Percentiles rank a stretch among this genome's conserved stretches.
Evolutionary conservation across 2,888 invertebrate genomes (phyloP).

Genomic region (Drosophila parthenogenetica): DNA sequence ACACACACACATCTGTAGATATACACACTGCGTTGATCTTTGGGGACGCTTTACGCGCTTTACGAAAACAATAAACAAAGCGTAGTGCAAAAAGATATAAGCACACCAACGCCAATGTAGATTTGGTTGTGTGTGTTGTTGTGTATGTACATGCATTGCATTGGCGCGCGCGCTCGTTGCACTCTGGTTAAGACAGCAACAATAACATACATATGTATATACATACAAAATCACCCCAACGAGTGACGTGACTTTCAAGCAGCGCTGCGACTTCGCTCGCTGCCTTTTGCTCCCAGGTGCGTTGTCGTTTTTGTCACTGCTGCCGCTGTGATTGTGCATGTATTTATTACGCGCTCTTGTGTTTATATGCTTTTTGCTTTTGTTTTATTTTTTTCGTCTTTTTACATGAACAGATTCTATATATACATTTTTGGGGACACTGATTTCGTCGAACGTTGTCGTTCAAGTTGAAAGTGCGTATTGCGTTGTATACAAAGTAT

Average conservation of each 20-base stretch:
- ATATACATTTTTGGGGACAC: constrained; percentile 65
- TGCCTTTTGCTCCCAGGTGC: constrained; percentile 57
- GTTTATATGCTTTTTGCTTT: constrained; percentile 18
- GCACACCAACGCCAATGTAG: constrained; percentile 29
- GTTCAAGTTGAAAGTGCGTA: constrained; percentile 61
- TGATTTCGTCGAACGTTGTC: constrained; percentile 48
- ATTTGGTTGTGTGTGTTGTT: neutral
- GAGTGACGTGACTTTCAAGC: constrained; percentile 65
- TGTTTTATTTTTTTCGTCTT: constrained; percentile 16
- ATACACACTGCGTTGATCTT: constrained; percentile 21
- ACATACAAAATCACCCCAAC: constrained; percentile 44
- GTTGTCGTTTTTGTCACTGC: constrained; percentile 33
- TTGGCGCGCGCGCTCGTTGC: constrained; percentile 63
- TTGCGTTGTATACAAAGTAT: constrained; percentile 12
- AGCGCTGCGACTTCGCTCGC: constrained; percentile 37
- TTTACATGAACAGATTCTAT: neutral
- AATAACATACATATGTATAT: constrained; percentile 31
- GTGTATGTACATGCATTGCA: constrained; percentile 32
- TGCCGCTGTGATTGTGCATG: constrained; percentile 42
- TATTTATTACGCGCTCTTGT: constrained; percentile 24
- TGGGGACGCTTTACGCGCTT: constrained; percentile 33
- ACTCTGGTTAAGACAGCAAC: constrained; percentile 44
- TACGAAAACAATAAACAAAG: constrained; percentile 58
- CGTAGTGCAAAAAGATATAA: constrained; percentile 48
- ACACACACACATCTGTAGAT: neutral